These are phyloP conservation scores for Conus canariensis DNA, from an alignment of 2,888 invertebrate genomes.

Conservation along the genomic window DNA sequence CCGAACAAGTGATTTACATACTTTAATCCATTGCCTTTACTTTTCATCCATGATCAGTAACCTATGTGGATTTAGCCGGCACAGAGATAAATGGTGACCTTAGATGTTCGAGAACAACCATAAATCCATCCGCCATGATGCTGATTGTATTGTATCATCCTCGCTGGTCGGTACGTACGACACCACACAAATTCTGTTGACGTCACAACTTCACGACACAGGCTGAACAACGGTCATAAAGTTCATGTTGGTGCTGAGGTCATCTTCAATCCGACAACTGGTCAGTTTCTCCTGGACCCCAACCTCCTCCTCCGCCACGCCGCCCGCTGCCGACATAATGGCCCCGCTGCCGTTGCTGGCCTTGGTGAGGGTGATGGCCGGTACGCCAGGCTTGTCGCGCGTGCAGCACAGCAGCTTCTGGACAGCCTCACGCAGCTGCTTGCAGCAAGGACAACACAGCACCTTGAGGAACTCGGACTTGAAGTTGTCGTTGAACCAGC, in stretches of 20 bases:
- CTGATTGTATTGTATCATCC: too few relatives aligned
- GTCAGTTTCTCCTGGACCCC: not conserved
- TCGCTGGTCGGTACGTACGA: too few relatives aligned
- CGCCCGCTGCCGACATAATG: not conserved
- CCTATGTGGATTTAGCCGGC: too few relatives aligned
- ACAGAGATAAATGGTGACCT: too few relatives aligned
- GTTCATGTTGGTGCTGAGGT: not conserved
- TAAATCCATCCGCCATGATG: not conserved
- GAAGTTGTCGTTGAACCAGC: constrained; percentile 96
- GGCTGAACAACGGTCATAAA: constrained; percentile 18
- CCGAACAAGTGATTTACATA: too few relatives aligned
- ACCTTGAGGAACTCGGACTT: constrained; percentile 87
- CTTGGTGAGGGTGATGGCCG: constrained; percentile 57
- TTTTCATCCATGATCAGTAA: not conserved
- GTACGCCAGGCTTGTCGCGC: constrained; percentile 45
- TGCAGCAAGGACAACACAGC: constrained; percentile 67
- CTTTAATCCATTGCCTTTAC: not conserved
- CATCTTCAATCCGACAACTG: not conserved
- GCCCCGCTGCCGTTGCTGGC: constrained; percentile 51
- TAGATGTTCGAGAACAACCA: too few relatives aligned
- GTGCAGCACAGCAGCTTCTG: constrained; percentile 46
- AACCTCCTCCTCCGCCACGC: not conserved
- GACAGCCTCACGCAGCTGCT: constrained; percentile 35
- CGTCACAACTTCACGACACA: not conserved
- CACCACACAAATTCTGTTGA: not conserved